These are phyloP conservation scores for Synergus laeviventris DNA, from an alignment of 2,888 invertebrate genomes.

Conservation along the genomic window DNA sequence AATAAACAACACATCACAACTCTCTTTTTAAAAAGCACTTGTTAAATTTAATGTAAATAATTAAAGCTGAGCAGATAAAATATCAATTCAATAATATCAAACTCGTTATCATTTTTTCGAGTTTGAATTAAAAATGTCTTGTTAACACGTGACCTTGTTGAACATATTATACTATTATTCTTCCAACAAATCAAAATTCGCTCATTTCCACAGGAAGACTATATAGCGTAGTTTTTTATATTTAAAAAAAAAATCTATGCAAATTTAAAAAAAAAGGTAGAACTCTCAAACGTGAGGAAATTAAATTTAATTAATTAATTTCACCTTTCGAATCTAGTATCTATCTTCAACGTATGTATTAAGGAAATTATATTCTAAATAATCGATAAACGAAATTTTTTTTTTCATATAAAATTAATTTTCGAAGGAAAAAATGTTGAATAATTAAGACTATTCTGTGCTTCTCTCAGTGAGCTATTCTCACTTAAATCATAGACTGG, in stretches of 20 bases:
- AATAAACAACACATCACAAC: slow-evolving; percentile 6
- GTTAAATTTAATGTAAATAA: not conserved
- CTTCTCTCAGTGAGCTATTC: slow-evolving; percentile 19
- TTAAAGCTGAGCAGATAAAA: not conserved
- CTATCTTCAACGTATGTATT: slow-evolving; percentile 2
- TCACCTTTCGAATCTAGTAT: not conserved
- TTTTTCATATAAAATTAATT: not conserved
- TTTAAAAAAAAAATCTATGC: not conserved
- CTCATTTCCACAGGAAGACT: not conserved
- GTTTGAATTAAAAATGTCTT: not conserved
- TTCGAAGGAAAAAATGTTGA: not conserved
- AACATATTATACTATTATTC: slow-evolving; percentile 14
- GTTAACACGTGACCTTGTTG: slow-evolving; percentile 5
- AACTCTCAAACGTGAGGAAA: not conserved
- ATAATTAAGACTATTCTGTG: not conserved
- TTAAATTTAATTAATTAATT: not conserved
- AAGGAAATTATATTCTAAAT: slow-evolving; percentile 31
- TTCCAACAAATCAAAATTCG: slow-evolving; percentile 23
- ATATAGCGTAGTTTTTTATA: slow-evolving; percentile 26
- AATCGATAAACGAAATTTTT: not conserved
- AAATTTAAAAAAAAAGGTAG: not conserved
- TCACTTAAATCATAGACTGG: slow-evolving; percentile 4
- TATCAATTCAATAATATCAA: not conserved
- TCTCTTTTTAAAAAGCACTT: not conserved
- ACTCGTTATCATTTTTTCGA: not conserved